Conservation (phyloP, 1,140 invertebrate genomes). For the Piezodorus guildinii region DNA sequence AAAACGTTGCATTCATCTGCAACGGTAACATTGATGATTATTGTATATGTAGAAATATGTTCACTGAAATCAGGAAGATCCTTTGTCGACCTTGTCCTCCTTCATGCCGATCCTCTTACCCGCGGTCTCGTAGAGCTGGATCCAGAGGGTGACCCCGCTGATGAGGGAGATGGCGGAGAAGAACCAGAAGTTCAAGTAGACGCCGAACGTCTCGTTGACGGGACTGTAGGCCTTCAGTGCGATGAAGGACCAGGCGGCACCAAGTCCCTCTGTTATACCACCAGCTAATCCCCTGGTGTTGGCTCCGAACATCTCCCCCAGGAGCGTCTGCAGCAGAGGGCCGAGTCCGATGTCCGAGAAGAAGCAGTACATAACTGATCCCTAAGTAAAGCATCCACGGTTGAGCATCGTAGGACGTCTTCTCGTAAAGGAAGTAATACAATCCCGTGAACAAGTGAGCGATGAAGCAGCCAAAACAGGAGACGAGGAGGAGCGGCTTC, state of each 20-base stretch:
- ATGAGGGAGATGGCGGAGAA: slow-evolving; percentile 16
- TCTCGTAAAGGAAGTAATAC: slow-evolving; percentile 9
- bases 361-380: slow-evolving; percentile 34
- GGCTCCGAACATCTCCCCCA: slow-evolving; percentile 38
- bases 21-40: too few species aligned
- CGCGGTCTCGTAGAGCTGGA: slow-evolving; percentile 19
- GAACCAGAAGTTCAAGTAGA: slow-evolving; percentile 20
- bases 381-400: slow-evolving; percentile 33
- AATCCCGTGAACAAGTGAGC: not conserved
- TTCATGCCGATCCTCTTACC: slow-evolving; percentile 20
- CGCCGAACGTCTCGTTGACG: slow-evolving; percentile 15
- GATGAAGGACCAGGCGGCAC: slow-evolving; percentile 29
- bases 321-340: slow-evolving; percentile 36
- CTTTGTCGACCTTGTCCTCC: slow-evolving; percentile 24
- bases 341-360: slow-evolving; percentile 35
- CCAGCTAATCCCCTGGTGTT: slow-evolving; percentile 37
- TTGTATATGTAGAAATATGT: too few species aligned
- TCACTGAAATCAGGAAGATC: too few species aligned
- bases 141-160: slow-evolving; percentile 10
- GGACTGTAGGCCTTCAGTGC: slow-evolving; percentile 22
- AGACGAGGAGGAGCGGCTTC: slow-evolving; percentile 9
- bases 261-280: slow-evolving; percentile 32
- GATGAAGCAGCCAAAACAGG: slow-evolving; percentile 3
- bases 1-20: too few species aligned
- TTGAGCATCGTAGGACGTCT: not conserved